These are phyloP conservation scores for Rhabdornis inornatus DNA, from an alignment of 2,113 vertebrate species.

Conservation along the genomic window DNA sequence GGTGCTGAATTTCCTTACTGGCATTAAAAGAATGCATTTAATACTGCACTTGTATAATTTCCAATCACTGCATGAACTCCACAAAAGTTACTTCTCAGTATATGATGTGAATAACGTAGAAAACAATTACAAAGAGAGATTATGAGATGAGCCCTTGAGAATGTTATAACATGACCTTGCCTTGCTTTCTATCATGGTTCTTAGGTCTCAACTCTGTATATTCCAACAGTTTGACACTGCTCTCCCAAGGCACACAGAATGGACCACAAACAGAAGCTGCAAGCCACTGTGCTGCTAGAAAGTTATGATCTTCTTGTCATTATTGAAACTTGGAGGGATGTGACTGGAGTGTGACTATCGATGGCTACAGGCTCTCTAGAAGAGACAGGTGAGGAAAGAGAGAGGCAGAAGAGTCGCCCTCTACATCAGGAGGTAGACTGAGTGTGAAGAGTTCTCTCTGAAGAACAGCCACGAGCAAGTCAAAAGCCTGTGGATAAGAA, in stretches of 20 bases:
- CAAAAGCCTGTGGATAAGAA: background rate
- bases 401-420: background rate
- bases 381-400: background rate
- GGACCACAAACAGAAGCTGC: background rate
- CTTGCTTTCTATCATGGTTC: background rate
- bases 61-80: background rate
- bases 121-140: background rate
- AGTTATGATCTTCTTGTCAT: background rate
- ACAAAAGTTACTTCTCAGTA: background rate
- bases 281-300: background rate
- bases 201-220: background rate
- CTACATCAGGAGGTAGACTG: background rate
- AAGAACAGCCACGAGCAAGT: background rate
- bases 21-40: background rate
- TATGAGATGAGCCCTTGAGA: background rate
- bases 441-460: background rate
- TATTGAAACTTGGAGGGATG: background rate
- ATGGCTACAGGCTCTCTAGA: background rate
- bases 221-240: background rate
- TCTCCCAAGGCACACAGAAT: background rate
- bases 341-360: accelerated
- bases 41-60: background rate
- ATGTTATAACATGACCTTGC: background rate
- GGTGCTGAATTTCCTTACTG: background rate
- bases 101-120: background rate